Evolutionary conservation across 2,797 vertebrate genomes (phyloP), one percentile per base, ranked within the genome.

Genomic region (Pipistrellus kuhlii): DNA sequence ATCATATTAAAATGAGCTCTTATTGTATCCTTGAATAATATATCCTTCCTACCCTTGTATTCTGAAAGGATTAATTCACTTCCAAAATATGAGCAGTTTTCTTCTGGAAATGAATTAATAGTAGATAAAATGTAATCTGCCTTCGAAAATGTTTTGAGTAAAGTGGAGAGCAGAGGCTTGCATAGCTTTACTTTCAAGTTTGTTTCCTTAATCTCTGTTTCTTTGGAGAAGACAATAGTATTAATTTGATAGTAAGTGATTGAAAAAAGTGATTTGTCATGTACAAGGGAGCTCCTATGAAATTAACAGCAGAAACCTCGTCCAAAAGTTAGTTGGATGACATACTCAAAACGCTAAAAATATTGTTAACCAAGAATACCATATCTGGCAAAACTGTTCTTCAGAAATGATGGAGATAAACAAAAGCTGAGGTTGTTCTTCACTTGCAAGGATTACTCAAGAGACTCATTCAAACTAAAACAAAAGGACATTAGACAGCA

Each of bases 211-310:
- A 48, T 72, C 17, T 6, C 13, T 48, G 14, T 73, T 27, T 90
- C 41, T 90, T 72, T 62, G 15, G 82, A 93, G 69, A 91, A 87
- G n/a, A 85, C 4, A 68, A 9, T 78, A 85, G 15, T 91, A 77
- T 81, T 48, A 75, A 83, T 44, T 35, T 53, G 81, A 53, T 80
- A 93, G 21, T 85, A 93, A 91, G 59, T 91, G 57, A 35, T 87
- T 88, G 27, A 84, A 69, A 89, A 92, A 85, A 80, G 53, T 32
- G 64, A 53, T 59, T 82, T 62, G 8, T 46, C 62, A 71, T 3
- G 1, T 86, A n/a, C 2, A 35, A 64, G 68, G 73, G 57, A 59
- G 9, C 27, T 69, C 20, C 17, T 32, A 38, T 51, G 55, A 72
- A 55, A 81, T 77, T 77, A 84, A 78, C n/a, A 71, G 46, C 13